A percentile compares a stretch with the other conserved stretches of the same genome.
phyloP scores from a whole-genome alignment of 2,113 vertebrate species.

The Heterotis niloticus region DNA sequence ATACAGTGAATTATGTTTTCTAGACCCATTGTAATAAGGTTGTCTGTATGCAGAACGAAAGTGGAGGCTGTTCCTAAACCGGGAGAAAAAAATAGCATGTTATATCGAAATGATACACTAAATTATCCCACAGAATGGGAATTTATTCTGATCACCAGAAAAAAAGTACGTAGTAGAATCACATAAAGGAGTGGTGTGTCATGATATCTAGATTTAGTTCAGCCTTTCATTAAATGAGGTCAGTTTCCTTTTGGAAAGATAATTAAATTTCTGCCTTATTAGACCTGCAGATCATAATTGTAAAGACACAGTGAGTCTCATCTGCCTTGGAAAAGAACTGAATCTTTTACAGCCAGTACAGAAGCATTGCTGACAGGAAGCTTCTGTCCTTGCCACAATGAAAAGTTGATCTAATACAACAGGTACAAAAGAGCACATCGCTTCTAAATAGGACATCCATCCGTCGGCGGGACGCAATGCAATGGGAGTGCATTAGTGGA shows the following conservation, averaged over 20 bases:
- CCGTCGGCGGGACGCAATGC: neutral
- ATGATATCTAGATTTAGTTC: conserved; percentile 57
- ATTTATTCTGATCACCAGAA: conserved; percentile 47
- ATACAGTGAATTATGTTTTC: conserved; percentile 45
- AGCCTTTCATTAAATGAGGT: conserved; percentile 49
- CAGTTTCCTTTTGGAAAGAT: conserved; percentile 48
- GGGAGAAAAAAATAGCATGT: conserved; percentile 39
- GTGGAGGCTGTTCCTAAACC: conserved; percentile 30
- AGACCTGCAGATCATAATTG: conserved; percentile 55
- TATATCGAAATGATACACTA: conserved; percentile 47
- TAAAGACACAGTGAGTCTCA: conserved; percentile 41
- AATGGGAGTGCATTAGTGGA: conserved; percentile 8
- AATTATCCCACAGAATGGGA: conserved; percentile 41
- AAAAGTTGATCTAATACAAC: neutral
- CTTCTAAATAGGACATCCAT: conserved; percentile 1
- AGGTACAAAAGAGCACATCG: neutral
- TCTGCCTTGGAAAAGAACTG: conserved; percentile 41
- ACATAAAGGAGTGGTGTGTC: conserved; percentile 42
- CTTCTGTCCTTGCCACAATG: conserved; percentile 34
- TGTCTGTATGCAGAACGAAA: conserved; percentile 47
- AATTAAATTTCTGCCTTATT: conserved; percentile 64
- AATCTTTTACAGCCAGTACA: conserved; percentile 38
- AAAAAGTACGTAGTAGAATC: conserved; percentile 42
- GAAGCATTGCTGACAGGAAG: conserved; percentile 39
- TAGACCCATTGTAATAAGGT: conserved; percentile 43